These are phyloP conservation scores for Mormyrops boulengeri DNA, from an alignment of 2,797 vertebrate species.

Conservation along the genomic window DNA sequence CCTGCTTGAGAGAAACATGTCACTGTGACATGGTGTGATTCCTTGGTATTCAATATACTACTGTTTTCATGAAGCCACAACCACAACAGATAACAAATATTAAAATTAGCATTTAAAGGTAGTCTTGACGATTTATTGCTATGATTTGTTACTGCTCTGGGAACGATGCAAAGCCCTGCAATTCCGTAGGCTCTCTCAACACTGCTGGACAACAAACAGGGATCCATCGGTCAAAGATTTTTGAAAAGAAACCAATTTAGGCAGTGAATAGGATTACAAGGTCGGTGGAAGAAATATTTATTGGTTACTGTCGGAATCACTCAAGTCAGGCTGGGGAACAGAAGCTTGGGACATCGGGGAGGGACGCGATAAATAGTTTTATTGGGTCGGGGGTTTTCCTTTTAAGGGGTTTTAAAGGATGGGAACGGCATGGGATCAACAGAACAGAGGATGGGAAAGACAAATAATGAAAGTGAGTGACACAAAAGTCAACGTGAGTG, in stretches of 20 bases:
- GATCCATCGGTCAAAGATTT: neutral
- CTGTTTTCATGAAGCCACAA: neutral
- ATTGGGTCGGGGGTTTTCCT: neutral
- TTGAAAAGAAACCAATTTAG: conserved; percentile 3
- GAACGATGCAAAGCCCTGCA: neutral
- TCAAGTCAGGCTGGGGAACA: neutral
- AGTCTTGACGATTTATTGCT: neutral
- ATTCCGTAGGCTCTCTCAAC: neutral
- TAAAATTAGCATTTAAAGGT: neutral
- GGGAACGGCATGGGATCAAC: neutral
- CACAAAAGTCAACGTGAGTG: neutral
- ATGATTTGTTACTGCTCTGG: neutral
- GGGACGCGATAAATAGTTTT: neutral
- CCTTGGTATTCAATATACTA: neutral
- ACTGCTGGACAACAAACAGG: neutral
- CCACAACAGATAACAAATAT: neutral
- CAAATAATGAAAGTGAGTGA: neutral
- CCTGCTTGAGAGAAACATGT: neutral
- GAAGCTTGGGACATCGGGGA: neutral
- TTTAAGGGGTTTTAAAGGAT: neutral
- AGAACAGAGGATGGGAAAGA: neutral
- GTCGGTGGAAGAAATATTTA: neutral
- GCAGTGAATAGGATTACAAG: neutral
- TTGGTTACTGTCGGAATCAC: neutral
- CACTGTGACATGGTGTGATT: neutral